Percentiles rank a stretch among this genome's conserved stretches.
These are phyloP conservation scores for Aricia agestis DNA, from an alignment of 1,140 invertebrate species.

Conservation along the genomic window DNA sequence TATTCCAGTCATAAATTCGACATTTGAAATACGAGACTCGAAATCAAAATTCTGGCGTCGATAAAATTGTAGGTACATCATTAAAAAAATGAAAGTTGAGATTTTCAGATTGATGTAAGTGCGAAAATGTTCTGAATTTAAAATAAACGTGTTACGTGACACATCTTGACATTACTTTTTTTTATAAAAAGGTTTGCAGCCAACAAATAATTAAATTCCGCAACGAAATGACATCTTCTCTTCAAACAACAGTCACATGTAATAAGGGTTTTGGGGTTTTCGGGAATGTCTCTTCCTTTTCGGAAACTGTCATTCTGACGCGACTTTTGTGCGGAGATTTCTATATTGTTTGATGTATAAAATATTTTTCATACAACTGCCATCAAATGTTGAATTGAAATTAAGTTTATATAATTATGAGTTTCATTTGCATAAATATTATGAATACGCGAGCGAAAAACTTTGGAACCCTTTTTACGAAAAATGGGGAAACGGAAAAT, in stretches of 20 bases:
- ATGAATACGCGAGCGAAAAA: too few relatives aligned
- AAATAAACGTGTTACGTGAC: neutral
- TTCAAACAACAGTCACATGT: neutral
- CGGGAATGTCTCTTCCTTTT: neutral
- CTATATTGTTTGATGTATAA: neutral
- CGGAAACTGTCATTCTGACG: neutral
- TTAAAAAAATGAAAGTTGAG: neutral
- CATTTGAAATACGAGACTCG: neutral
- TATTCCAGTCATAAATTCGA: neutral
- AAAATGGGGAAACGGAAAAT: too few relatives aligned
- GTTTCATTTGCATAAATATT: too few relatives aligned
- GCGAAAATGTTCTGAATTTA: neutral
- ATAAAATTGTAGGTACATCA: neutral
- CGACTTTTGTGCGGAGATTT: neutral
- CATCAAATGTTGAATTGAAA: too few relatives aligned
- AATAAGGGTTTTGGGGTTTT: neutral
- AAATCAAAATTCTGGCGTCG: neutral
- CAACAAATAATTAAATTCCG: neutral
- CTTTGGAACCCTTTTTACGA: too few relatives aligned
- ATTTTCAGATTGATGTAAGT: too few relatives aligned
- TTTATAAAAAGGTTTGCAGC: neutral
- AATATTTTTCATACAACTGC: neutral
- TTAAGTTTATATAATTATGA: too few relatives aligned
- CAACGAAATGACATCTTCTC: neutral
- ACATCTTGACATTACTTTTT: neutral